Evolutionary conservation across 2,888 invertebrate species (phyloP).

Genomic region (Cyclophora albipunctata): DNA sequence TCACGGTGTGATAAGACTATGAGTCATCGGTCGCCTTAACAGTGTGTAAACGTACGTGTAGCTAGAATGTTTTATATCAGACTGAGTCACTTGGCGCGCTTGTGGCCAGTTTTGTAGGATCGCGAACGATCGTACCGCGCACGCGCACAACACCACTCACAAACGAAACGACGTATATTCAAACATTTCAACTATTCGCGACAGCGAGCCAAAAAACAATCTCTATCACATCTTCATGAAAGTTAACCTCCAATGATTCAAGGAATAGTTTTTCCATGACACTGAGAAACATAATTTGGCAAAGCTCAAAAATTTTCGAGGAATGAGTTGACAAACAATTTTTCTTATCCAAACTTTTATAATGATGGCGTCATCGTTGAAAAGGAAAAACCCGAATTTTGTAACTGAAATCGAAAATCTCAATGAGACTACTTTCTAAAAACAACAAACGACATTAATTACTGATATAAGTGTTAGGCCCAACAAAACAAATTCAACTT

Average conservation of each 20-base stretch:
- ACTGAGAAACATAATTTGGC: slow-evolving; percentile 33
- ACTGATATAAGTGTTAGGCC: slow-evolving; percentile 1
- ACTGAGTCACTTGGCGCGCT: slow-evolving; percentile 66
- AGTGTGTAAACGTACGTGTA: slow-evolving; percentile 52
- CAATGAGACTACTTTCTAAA: background rate
- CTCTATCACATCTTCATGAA: slow-evolving; percentile 37
- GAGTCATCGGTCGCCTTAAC: slow-evolving; percentile 54
- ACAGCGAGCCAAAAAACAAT: slow-evolving; percentile 53
- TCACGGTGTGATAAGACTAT: slow-evolving; percentile 63
- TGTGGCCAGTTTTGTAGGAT: slow-evolving; percentile 67
- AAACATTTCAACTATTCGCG: slow-evolving; percentile 58
- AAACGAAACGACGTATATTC: slow-evolving; percentile 41
- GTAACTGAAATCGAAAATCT: background rate
- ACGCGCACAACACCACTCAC: slow-evolving; percentile 45
- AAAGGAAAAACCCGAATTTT: too few species aligned
- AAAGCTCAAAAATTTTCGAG: slow-evolving; percentile 21
- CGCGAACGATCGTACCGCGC: slow-evolving; percentile 51
- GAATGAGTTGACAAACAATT: slow-evolving; percentile 6
- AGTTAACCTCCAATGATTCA: slow-evolving; percentile 49
- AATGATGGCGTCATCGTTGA: slow-evolving; percentile 5
- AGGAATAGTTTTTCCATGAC: slow-evolving; percentile 55
- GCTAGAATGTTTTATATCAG: slow-evolving; percentile 70
- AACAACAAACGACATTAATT: too few species aligned
- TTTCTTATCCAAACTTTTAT: slow-evolving; percentile 10
- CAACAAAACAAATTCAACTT: slow-evolving; percentile 7